Percentiles rank a stretch among this genome's conserved stretches.
Conservation (phyloP, 2,113 vertebrate species). For the Pleuronectes platessa region DNA sequence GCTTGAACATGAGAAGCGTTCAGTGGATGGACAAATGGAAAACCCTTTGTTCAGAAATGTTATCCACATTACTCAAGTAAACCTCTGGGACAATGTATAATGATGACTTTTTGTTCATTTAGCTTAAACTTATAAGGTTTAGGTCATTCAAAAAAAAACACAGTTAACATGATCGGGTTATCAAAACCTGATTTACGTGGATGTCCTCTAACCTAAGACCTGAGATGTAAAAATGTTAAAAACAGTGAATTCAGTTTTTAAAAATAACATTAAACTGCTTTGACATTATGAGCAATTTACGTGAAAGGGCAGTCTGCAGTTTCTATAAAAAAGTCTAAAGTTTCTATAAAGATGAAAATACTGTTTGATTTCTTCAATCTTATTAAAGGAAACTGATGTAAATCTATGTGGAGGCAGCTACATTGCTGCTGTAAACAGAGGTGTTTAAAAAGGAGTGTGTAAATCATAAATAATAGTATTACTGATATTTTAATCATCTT, state of each 20-base stretch:
- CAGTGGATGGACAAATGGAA: too few species aligned
- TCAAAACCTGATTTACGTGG: slow-evolving; percentile 1
- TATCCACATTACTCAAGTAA: neutral
- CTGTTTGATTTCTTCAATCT: neutral
- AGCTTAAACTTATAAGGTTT: neutral
- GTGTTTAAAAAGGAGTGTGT: too few species aligned
- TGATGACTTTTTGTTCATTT: slow-evolving; percentile 7
- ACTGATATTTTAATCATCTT: too few species aligned
- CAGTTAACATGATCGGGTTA: neutral
- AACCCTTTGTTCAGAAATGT: neutral
- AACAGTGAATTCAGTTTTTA: neutral
- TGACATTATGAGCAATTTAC: neutral
- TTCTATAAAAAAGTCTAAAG: neutral
- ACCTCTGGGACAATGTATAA: neutral
- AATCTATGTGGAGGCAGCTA: neutral
- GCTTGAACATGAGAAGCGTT: neutral
- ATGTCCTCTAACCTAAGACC: neutral
- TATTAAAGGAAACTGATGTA: neutral
- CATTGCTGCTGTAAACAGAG: too few species aligned
- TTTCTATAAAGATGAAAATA: neutral
- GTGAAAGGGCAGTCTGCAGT: neutral
- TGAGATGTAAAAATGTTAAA: slow-evolving; percentile 1
- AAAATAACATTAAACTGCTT: neutral
- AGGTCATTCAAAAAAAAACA: neutral
- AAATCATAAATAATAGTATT: too few species aligned